Evolutionary conservation across 2,888 invertebrate genomes (phyloP), one percentile per base, ranked within the genome.

Genomic region (Pollenia griseotomentosa): DNA sequence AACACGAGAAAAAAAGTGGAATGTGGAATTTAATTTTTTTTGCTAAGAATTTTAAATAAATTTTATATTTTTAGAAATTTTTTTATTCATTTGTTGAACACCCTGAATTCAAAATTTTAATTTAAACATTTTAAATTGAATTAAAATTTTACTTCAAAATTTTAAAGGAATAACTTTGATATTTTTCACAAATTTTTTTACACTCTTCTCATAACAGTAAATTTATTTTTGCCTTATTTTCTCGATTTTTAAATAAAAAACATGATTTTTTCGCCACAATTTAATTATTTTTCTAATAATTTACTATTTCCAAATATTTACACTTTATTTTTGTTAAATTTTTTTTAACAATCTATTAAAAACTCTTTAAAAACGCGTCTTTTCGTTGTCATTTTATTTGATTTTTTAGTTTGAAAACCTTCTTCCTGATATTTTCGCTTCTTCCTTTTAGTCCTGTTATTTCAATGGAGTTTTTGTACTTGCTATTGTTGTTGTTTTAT

Each of bases 1-100:
- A 65, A 59, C 33, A 33, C 33, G 8, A 53, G 19, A 19, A 19
- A 82, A 61, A 59, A 23, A 19, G 83, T 83, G 86, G 79, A 86
- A n/a, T 86, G 75, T 86, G 79, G 80, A 86, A 16, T 9, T 3
- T 70, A 63, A 33, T 16, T 65, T 57, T 77, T 71, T 70, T 70
- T 6, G 11, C n/a, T 4, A 55, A 19, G 9, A 33, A 68, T 19
- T 59, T 59, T 63, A 19, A 16, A 19, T 53, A 23, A 48, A 0
- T 57, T 65, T 14, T 63, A 1, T 11, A 9, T n/a, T 53, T 23
- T 55, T 53, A 2, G 12, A 57, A 40, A 40, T 40, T 61, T 63
- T 16, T 19, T 75, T 42, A 8, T 12, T 9, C 9, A 7, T 42
- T 61, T 44, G 5, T 33, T 33, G 6, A 33, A 33, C 33, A 33